A percentile compares a stretch with the other conserved stretches of the same genome.
phyloP scores from a whole-genome alignment of 2,797 vertebrate genomes.

The Percopsis omiscomaycus region DNA sequence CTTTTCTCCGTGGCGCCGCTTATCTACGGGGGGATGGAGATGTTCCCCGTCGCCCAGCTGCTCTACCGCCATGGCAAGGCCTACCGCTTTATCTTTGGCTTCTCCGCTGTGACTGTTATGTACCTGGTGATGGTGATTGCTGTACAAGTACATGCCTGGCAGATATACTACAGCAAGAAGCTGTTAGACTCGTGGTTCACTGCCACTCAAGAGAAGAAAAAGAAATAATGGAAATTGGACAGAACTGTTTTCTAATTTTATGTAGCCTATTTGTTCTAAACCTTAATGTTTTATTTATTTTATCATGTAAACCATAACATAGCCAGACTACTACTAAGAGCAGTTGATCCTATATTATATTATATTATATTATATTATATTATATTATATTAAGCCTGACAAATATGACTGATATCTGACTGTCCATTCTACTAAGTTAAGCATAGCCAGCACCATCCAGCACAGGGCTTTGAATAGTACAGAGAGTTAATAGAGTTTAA shows the following conservation, averaged over 20 bases:
- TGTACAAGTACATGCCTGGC: slow-evolving; percentile 94
- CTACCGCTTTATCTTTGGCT: slow-evolving; percentile 95
- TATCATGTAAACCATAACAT: not conserved
- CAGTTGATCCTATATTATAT: too few relatives aligned
- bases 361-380: not conserved
- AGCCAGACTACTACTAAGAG: too few relatives aligned
- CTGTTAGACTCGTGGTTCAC: slow-evolving; percentile 97
- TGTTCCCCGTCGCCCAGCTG: slow-evolving; percentile 96
- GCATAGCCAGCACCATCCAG: slow-evolving; percentile 1
- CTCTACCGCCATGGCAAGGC: slow-evolving; percentile 95
- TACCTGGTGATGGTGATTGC: slow-evolving; percentile 91
- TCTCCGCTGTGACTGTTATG: slow-evolving; percentile 93
- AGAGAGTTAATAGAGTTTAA: too few relatives aligned
- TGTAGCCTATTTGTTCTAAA: slow-evolving; percentile 22
- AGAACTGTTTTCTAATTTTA: slow-evolving; percentile 25
- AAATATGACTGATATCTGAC: not conserved
- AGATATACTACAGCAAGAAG: slow-evolving; percentile 98
- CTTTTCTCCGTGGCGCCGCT: slow-evolving; percentile 94
- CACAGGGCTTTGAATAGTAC: not conserved
- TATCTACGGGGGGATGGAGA: slow-evolving; percentile 97
- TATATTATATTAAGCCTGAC: not conserved
- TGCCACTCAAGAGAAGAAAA: slow-evolving; percentile 97
- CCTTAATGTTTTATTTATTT: slow-evolving; percentile 26
- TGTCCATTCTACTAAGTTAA: not conserved
- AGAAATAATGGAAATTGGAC: slow-evolving; percentile 78